Conservation (phyloP, 1,140 invertebrate genomes). For the Gonatopus flavifemur region DNA sequence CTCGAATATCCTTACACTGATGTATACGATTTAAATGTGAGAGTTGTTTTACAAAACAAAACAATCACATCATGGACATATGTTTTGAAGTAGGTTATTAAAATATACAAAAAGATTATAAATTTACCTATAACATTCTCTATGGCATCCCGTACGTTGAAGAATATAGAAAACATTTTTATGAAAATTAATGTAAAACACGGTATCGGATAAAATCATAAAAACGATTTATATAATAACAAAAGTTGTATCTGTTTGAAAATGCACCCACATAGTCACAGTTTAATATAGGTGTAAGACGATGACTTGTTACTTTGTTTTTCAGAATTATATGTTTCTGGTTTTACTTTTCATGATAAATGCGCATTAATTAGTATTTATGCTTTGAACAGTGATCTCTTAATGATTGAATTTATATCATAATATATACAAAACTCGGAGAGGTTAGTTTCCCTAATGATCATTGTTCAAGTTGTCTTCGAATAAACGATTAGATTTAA, state of each 20-base stretch:
- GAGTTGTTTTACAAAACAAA: not conserved
- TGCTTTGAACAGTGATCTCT: no score
- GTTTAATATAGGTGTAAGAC: no score
- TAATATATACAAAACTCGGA: no score
- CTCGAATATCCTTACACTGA: no score
- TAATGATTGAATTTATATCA: no score
- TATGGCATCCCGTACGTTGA: conserved; percentile 24
- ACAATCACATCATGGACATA: conserved; percentile 4
- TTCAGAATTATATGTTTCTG: no score
- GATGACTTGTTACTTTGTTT: no score
- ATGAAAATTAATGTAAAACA: conserved; percentile 6
- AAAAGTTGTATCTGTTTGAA: not conserved
- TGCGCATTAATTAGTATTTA: no score
- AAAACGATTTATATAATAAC: not conserved
- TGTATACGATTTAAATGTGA: not conserved
- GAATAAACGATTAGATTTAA: no score
- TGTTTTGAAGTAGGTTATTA: conserved; percentile 6
- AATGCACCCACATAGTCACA: conserved; percentile 9
- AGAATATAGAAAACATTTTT: conserved; percentile 36
- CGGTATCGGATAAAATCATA: not conserved
- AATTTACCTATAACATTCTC: conserved; percentile 34
- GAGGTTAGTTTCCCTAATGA: no score
- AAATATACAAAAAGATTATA: not conserved
- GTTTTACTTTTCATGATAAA: no score
- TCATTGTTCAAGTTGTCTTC: no score